phyloP scores from a whole-genome alignment of 2,113 vertebrate genomes.

The Athene noctua region DNA sequence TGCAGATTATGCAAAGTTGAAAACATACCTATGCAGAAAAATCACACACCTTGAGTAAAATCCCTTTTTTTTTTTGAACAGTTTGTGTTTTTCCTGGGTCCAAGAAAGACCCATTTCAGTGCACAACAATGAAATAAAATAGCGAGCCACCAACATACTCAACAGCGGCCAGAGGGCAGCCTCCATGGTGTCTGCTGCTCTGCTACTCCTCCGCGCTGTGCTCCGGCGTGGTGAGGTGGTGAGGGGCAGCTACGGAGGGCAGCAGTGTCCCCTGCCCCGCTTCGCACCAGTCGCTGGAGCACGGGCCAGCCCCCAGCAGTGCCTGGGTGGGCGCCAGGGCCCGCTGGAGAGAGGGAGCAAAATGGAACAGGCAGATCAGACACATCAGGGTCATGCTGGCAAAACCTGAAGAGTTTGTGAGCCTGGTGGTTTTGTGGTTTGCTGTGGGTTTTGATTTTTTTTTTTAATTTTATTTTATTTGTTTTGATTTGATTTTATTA shows the following conservation, averaged over 20 bases:
- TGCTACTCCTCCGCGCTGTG: neutral
- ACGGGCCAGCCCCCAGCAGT: neutral
- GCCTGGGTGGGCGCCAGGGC: neutral
- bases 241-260: too few species aligned
- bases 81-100: neutral
- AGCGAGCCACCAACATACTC: neutral
- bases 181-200: neutral
- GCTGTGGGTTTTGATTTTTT: too few species aligned
- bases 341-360: neutral
- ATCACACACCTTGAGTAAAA: neutral
- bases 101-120: slow-evolving; percentile 40
- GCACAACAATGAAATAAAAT: neutral
- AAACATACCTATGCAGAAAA: neutral
- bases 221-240: too few species aligned
- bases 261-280: accelerated
- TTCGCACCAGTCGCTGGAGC: neutral
- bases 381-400: neutral
- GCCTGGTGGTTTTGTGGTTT: neutral
- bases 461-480: neutral
- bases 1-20: neutral
- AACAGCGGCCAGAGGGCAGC: neutral
- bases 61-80: neutral
- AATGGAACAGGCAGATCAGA: neutral
- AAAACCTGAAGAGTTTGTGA: neutral
- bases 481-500: too few species aligned